Base-by-base conservation (phyloP, 2,888 invertebrate genomes). In the Drosophila mulleri region DNA sequence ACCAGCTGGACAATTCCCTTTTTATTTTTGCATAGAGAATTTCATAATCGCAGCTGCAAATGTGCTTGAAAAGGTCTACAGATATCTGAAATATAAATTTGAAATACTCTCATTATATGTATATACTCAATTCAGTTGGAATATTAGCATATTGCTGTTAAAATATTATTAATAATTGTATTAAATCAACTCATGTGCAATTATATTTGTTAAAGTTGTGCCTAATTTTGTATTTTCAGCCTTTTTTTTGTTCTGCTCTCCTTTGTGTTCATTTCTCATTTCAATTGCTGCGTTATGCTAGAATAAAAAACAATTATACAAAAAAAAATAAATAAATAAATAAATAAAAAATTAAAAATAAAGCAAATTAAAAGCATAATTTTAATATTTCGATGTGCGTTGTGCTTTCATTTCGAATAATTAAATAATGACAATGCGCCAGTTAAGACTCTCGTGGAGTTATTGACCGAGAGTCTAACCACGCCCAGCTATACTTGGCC, bases 371-470 rank as follows among this genome's bases (percentile, higher is more conserved):
- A 66, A 75, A 82, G 67, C 77, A 77, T 75, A 73, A 86, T 86
- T 88, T 80, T 69, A 67, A 74, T 78, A 75, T 73, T 62, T 45
- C 59, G 59, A 18, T 39, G 71, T 59, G 65, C 58, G 41, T 57
- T 77, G 58, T 50, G 54, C 65, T 59, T 73, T 68, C 68, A 53
- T 69, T 71, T 78, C 83, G 72, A 87, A 86, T 86, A 88, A 86
- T 86, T 86, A 83, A 90, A 86, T 83, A 71, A 83, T 63, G 75
- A 86, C 74, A 85, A 80, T 78, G 71, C 65, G 44, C 44, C 53
- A 41, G 18, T 18, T 39, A 42, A 44, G 60, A 50, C 67, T 71
- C 42, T 42, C 9, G 42, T 56, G 68, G 58, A 80, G 62, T 68
- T 70, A 88, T 83, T 67, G 72, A 72, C 75, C 66, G 54, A 42